Evolutionary conservation across 2,888 invertebrate species (phyloP).

Genomic region (Leuctra nigra): DNA sequence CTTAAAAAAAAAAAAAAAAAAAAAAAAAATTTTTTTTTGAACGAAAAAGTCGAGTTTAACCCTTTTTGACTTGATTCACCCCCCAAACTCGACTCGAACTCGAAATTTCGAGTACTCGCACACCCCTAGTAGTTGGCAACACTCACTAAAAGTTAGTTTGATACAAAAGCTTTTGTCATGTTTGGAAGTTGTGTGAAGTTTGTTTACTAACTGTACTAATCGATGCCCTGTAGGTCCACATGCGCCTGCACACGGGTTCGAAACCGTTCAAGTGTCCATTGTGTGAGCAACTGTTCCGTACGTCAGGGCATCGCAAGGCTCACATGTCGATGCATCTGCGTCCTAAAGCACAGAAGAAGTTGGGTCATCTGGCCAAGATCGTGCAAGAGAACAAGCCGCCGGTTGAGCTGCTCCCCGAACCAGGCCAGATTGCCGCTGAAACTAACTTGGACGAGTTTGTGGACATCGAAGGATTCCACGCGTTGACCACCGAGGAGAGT

Average conservation of each 20-base stretch:
- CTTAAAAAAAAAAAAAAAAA: too few relatives aligned
- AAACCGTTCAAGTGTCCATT: conserved; percentile 54
- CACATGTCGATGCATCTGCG: conserved; percentile 50
- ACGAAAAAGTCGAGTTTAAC: too few relatives aligned
- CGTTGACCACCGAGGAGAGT: conserved; percentile 37
- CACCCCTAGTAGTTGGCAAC: too few relatives aligned
- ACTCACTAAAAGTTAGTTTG: too few relatives aligned
- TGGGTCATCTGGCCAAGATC: background rate
- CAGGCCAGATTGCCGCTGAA: background rate
- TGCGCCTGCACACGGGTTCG: conserved; percentile 56
- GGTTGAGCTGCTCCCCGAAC: background rate
- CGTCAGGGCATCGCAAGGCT: conserved; percentile 57
- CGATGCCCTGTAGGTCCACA: too few relatives aligned
- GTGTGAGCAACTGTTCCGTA: conserved; percentile 56
- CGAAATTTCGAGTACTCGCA: too few relatives aligned
- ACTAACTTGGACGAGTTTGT: background rate
- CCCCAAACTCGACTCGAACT: too few relatives aligned
- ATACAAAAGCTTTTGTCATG: too few relatives aligned
- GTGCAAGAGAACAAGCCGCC: background rate
- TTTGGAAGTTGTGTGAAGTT: too few relatives aligned
- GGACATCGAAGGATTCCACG: background rate
- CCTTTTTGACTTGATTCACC: too few relatives aligned
- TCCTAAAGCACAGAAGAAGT: background rate
- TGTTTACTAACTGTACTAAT: too few relatives aligned
- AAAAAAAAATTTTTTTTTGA: too few relatives aligned